These are phyloP conservation scores for Uropetala carovei DNA, from an alignment of 2,888 invertebrate species.

Conservation along the genomic window DNA sequence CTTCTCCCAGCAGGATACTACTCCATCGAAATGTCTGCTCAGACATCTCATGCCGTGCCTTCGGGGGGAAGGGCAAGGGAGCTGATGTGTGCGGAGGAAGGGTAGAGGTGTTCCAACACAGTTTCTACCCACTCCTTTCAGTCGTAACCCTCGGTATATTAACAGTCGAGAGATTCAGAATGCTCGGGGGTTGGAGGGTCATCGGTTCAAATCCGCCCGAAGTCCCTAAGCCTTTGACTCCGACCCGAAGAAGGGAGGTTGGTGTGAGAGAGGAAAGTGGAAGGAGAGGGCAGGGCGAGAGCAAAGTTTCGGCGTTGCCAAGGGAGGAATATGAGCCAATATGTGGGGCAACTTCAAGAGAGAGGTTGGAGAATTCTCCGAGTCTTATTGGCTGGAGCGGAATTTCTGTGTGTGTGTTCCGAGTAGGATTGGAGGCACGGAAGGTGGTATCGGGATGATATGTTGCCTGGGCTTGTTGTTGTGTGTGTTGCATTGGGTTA, in stretches of 20 bases:
- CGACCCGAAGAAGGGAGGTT: not conserved
- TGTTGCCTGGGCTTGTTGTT: not conserved
- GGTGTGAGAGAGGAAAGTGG: not conserved
- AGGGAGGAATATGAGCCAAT: constrained; percentile 52
- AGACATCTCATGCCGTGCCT: not conserved
- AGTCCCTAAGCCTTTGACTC: not conserved
- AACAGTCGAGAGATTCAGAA: constrained; percentile 11
- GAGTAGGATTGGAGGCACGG: not conserved
- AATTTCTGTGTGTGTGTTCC: constrained; percentile 37
- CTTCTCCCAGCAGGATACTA: not conserved
- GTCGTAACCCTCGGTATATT: constrained; percentile 29
- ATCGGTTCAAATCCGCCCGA: constrained; percentile 36
- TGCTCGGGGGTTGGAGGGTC: constrained; percentile 18
- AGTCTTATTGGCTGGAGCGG: not conserved
- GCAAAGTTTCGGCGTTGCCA: not conserved
- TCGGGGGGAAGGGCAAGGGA: not conserved
- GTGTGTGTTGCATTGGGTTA: constrained; percentile 12
- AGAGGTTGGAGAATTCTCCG: constrained; percentile 16
- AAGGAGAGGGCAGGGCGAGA: not conserved
- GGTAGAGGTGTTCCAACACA: constrained; percentile 10
- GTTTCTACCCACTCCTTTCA: constrained; percentile 1
- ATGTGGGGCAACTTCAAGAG: constrained; percentile 35
- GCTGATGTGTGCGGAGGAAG: not conserved
- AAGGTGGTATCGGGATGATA: not conserved
- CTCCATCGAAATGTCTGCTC: constrained; percentile 19